Percentiles rank a stretch among this genome's conserved stretches.
Evolutionary conservation across 2,113 vertebrate species (phyloP).

Genomic region (Bungarus multicinctus): DNA sequence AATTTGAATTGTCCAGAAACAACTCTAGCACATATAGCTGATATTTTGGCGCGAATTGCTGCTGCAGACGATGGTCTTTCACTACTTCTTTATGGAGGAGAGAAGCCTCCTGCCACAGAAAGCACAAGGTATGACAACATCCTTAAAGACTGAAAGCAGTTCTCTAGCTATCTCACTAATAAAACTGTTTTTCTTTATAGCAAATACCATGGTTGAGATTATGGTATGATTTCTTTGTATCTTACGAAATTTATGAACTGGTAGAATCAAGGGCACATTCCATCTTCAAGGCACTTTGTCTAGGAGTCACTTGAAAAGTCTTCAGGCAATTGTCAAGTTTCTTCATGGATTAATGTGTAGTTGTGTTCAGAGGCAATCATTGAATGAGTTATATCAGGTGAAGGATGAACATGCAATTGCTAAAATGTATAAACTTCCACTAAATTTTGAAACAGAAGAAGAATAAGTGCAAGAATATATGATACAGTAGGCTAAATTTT

Average conservation of each 20-base stretch:
- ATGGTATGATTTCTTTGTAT: neutral
- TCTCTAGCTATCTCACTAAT: neutral
- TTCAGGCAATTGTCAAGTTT: neutral
- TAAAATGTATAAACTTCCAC: neutral
- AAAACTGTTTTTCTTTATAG: neutral
- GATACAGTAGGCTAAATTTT: neutral
- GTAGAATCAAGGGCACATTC: neutral
- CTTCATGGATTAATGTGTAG: neutral
- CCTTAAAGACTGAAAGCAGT: constrained; percentile 25
- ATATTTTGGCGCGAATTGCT: constrained; percentile 86
- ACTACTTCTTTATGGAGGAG: constrained; percentile 84
- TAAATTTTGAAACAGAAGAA: neutral
- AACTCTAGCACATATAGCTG: constrained; percentile 82
- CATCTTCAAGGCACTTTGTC: neutral
- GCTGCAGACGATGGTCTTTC: constrained; percentile 83
- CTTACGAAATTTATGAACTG: neutral
- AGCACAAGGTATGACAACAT: constrained; percentile 73
- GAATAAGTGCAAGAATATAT: neutral
- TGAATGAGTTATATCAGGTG: neutral
- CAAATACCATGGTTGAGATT: neutral
- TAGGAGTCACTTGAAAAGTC: neutral
- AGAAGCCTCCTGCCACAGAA: constrained; percentile 57
- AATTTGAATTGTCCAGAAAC: constrained; percentile 75
- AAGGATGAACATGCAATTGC: neutral
- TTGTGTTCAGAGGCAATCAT: neutral